Conservation (phyloP, 2,888 invertebrate species). For the Himalopsyche kuldschensis region DNA sequence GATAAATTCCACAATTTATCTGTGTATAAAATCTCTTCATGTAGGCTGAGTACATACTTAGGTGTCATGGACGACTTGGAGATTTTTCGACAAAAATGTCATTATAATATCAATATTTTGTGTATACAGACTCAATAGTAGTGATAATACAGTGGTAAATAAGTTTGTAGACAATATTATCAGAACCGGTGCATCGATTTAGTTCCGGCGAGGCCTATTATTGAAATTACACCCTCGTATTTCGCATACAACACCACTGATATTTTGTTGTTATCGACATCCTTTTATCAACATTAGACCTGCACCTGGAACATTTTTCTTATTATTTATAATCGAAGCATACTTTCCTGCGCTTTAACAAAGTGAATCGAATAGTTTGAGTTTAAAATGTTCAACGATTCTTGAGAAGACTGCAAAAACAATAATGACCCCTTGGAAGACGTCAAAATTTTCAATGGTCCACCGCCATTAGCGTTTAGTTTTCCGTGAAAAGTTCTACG, state of each 20-base stretch:
- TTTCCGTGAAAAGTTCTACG: background rate
- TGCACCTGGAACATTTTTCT: background rate
- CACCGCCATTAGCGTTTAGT: slow-evolving; percentile 3
- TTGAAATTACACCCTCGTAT: slow-evolving; percentile 2
- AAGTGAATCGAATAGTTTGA: background rate
- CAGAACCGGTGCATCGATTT: background rate
- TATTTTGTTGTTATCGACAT: slow-evolving; percentile 33
- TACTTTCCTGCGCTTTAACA: background rate
- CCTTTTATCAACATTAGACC: slow-evolving; percentile 22
- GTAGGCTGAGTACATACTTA: background rate
- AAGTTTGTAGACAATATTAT: background rate
- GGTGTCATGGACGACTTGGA: slow-evolving; percentile 44
- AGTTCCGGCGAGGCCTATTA: background rate
- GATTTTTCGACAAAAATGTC: background rate
- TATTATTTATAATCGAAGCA: background rate
- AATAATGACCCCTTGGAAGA: slow-evolving; percentile 21
- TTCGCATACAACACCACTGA: slow-evolving; percentile 18
- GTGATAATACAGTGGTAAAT: background rate
- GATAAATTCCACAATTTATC: slow-evolving; percentile 60
- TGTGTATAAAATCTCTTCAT: slow-evolving; percentile 57
- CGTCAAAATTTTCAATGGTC: slow-evolving; percentile 18
- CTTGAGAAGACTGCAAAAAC: slow-evolving; percentile 2
- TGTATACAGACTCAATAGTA: background rate
- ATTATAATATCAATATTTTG: background rate
- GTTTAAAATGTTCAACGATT: background rate